Base-by-base conservation (phyloP, 2,888 invertebrate genomes). In the Megastigmus dorsalis region DNA sequence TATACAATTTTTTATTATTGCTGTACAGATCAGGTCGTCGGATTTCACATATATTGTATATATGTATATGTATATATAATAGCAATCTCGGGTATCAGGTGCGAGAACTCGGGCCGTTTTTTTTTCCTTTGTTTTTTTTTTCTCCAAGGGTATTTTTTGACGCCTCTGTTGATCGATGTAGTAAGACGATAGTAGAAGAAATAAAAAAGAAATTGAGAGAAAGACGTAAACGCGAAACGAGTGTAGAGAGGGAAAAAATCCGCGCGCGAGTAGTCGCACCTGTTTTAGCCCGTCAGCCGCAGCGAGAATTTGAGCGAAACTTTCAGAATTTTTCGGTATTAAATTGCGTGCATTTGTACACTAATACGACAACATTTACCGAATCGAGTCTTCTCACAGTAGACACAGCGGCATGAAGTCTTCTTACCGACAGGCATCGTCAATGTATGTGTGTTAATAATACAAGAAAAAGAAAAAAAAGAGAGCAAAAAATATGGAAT, bases 381-480 rank as follows among this genome's bases (percentile, higher is more conserved):
- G 26, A 74, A 65, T 60, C 57, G 52, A 74, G 38, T 70, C 59
- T 15, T 52, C 50, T 50, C 48, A 23, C 55, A 55, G n/a, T 63
- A 26, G n/a, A n/a, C n/a, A 57, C 54, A 68, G 55, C 59, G 69
- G 69, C 73, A 66, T 60, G 65, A n/a, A 71, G 71, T 73, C 79
- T 78, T 79, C 77, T 79, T 79, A 77, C 76, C 66, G 77, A 75
- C 78, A 77, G 75, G 79, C 79, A 81, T 83, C 83, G 84, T 85
- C 83, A 80, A 83, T 85, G 86, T 84, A 85, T 84, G 85, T 83
- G 83, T 86, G 84, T 84, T 84, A 55, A 76, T 76, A 73, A n/a
- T 76, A 66, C 75, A 57, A 80, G 66, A 59, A 48, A 23, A 76
- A 77, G 71, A 77, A 55, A 74, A n/a, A 55, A 68, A 77, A 77